Base-by-base conservation (phyloP, 2,888 invertebrate species). In the Heliconius sara region DNA sequence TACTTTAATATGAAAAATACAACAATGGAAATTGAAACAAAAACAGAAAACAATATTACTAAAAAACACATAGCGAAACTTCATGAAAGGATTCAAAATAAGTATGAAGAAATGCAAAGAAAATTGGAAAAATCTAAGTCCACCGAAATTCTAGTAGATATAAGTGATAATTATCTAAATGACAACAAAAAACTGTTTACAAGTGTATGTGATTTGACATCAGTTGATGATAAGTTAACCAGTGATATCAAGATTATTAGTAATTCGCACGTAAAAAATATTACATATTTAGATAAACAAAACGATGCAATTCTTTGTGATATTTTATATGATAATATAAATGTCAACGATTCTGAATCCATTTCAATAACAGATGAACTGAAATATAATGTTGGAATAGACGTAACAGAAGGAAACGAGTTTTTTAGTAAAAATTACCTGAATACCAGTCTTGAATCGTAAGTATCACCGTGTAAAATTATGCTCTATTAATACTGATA, bases 51-150 rank as follows among this genome's bases (percentile, higher is more conserved):
- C 63, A 81, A 81, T 79, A 80, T 88, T 1, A 88, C 86, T 68
- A 91, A 85, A 81, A 90, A 83, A 81, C 91, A 91, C 81, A 91
- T 95, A 68, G 84, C 89, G 0, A 92, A 87, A 83, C 82, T 95
- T 6, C 92, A 95, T 79, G 90, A 91, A 81, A 90, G 84, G 84
- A 91, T 95, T 79, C 93, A 93, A 85, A 89, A 80, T 65, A 95
- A 94, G 86, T 94, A 93, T 83, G 89, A 88, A 43, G 90, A 92
- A 86, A 92, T 95, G 92, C 93, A 93, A 85, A 90, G 83, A 72
- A 93, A 86, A 86, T 83, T 95, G 27, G 91, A 92, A 78, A 94
- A 92, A 85, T 94, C 93, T 0, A 93, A 88, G 86, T 94, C 95
- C 7, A 87, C 92, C 10, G 94, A 93, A 79, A 87, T 88, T 25